phyloP scores from a whole-genome alignment of 2,797 vertebrate genomes.

The Notamacropus eugenii region DNA sequence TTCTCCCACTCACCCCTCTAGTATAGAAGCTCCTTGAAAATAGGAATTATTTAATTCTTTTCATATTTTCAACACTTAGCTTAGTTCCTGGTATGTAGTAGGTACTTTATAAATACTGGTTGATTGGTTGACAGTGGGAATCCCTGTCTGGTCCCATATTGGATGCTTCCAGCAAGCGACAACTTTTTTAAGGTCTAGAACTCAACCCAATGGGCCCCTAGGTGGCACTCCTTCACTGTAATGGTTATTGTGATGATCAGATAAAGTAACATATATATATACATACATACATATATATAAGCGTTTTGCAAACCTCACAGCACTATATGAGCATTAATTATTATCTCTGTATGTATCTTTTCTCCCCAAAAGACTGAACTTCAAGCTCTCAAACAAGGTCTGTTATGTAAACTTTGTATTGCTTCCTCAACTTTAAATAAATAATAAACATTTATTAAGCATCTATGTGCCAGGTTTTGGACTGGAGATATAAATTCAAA shows the following conservation, averaged over 20 bases:
- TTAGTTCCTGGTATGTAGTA: background rate
- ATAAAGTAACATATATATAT: background rate
- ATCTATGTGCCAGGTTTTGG: background rate
- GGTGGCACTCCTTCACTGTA: no score
- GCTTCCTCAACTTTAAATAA: background rate
- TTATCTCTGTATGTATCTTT: no score
- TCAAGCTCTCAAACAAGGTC: background rate
- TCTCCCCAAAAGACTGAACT: background rate
- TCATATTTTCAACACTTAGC: background rate
- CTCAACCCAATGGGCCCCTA: background rate
- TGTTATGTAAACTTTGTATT: background rate
- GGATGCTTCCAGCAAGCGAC: background rate
- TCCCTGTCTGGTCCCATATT: background rate
- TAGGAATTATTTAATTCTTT: background rate
- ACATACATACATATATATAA: background rate
- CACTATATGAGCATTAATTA: background rate
- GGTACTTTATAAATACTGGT: background rate
- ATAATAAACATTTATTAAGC: background rate
- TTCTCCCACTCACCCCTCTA: background rate
- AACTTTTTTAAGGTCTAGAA: background rate
- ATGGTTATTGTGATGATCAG: background rate
- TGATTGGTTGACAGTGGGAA: background rate
- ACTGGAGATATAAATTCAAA: background rate
- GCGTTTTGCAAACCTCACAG: background rate
- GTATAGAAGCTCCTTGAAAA: background rate